Percentiles rank a stretch among this genome's conserved stretches.
phyloP scores from a whole-genome alignment of 2,888 invertebrate genomes.

The Cybosia mesomella region DNA sequence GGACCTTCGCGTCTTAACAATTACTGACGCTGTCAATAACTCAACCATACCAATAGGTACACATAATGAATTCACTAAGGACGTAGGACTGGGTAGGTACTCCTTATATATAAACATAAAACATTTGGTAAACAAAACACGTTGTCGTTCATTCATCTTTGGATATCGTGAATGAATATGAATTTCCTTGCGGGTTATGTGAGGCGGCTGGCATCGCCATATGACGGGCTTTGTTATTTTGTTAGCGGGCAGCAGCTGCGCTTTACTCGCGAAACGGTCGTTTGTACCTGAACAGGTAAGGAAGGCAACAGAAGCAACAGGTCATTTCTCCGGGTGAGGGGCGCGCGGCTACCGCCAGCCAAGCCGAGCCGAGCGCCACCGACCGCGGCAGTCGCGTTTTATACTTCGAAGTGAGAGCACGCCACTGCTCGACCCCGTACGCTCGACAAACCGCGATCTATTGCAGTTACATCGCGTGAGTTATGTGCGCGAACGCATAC shows the following conservation, averaged over 20 bases:
- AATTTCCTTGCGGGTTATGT: slow-evolving; percentile 57
- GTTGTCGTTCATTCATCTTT: slow-evolving; percentile 74
- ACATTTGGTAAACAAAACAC: slow-evolving; percentile 70
- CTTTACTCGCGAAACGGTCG: slow-evolving; percentile 72
- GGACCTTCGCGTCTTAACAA: neutral
- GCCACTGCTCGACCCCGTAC: slow-evolving; percentile 58
- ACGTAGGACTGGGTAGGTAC: neutral
- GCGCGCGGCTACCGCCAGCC: slow-evolving; percentile 65
- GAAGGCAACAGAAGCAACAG: slow-evolving; percentile 82
- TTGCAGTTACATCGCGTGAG: slow-evolving; percentile 65
- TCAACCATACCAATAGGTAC: neutral
- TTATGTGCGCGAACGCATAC: slow-evolving; percentile 82
- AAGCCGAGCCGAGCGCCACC: slow-evolving; percentile 24
- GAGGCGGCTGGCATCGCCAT: slow-evolving; percentile 63
- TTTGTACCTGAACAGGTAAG: slow-evolving; percentile 82
- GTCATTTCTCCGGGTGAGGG: slow-evolving; percentile 81
- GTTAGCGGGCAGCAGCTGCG: slow-evolving; percentile 78
- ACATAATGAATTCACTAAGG: neutral
- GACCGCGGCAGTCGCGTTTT: slow-evolving; percentile 67
- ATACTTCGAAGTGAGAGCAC: slow-evolving; percentile 55
- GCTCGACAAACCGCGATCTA: slow-evolving; percentile 50
- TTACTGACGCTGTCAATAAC: neutral
- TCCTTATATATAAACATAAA: slow-evolving; percentile 38
- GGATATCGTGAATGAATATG: slow-evolving; percentile 76
- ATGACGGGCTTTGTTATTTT: slow-evolving; percentile 67